Conservation (phyloP, 2,113 vertebrate species). For the Apodemus sylvaticus region DNA sequence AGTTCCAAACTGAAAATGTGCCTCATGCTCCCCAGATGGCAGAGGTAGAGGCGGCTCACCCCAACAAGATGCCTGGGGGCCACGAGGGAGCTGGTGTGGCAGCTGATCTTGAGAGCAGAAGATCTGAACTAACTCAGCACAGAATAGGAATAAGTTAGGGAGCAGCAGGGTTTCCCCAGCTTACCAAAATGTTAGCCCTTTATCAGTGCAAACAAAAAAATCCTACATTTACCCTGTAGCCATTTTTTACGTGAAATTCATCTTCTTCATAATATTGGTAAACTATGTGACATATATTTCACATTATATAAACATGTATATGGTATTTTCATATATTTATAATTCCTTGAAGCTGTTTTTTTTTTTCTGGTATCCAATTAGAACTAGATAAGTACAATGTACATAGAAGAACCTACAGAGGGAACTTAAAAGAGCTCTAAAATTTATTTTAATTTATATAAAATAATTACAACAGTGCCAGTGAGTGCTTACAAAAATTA, state of each 20-base stretch:
- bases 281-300: background rate
- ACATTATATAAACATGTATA: background rate
- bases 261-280: slow-evolving; percentile 3
- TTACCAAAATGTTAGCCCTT: background rate
- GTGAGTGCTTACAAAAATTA: slow-evolving; percentile 13
- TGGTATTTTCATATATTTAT: background rate
- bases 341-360: slow-evolving; percentile 29
- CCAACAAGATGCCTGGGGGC: background rate
- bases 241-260: background rate
- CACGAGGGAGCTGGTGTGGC: background rate
- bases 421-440: background rate
- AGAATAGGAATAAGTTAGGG: background rate
- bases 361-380: background rate
- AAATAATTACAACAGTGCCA: slow-evolving; percentile 48
- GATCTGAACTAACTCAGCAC: background rate
- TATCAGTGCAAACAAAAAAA: background rate
- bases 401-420: background rate
- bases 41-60: background rate
- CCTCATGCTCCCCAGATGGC: background rate
- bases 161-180: background rate
- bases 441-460: slow-evolving; percentile 48
- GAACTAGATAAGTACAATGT: slow-evolving; percentile 35
- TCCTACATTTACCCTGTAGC: background rate
- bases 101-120: background rate
- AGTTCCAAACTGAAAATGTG: background rate